These are phyloP conservation scores for Aradophagus sp. DNA, from an alignment of 1,140 invertebrate genomes.

Conservation along the genomic window DNA sequence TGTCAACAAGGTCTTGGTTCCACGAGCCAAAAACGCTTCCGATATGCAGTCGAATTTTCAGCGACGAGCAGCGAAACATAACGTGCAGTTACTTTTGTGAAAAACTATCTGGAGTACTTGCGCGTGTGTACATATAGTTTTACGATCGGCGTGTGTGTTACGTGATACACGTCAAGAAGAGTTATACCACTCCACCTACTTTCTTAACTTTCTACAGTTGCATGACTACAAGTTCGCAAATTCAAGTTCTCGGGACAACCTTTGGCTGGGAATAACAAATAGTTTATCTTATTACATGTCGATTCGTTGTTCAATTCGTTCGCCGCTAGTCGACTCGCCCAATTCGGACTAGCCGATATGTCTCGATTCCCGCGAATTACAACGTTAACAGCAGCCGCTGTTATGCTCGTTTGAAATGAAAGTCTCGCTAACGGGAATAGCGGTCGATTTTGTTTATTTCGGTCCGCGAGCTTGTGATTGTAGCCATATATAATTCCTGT, in stretches of 20 bases:
- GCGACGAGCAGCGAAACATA: no score
- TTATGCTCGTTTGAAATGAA: slow-evolving; percentile 19
- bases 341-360: not conserved
- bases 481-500: not conserved
- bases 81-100: slow-evolving; percentile 16
- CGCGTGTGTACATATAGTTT: slow-evolving; percentile 26
- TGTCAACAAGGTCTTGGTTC: no score
- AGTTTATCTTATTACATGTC: slow-evolving; percentile 13
- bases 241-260: slow-evolving; percentile 11
- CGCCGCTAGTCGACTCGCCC: no score
- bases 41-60: no score
- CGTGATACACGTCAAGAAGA: slow-evolving; percentile 44
- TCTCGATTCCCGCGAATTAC: slow-evolving; percentile 12
- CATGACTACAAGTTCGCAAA: slow-evolving; percentile 32
- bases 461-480: slow-evolving; percentile 1
- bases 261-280: slow-evolving; percentile 18
- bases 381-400: not conserved
- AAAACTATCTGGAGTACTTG: slow-evolving; percentile 25
- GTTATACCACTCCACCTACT: slow-evolving; percentile 47
- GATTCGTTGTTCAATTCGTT: not conserved
- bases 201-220: slow-evolving; percentile 57
- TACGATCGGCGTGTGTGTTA: slow-evolving; percentile 29
- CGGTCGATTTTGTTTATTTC: slow-evolving; percentile 5
- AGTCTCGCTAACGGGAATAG: slow-evolving; percentile 10
- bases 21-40: no score